Percentiles rank a stretch among this genome's conserved stretches.
phyloP scores from a whole-genome alignment of 1,140 invertebrate genomes.

The Calliphora vicina region DNA sequence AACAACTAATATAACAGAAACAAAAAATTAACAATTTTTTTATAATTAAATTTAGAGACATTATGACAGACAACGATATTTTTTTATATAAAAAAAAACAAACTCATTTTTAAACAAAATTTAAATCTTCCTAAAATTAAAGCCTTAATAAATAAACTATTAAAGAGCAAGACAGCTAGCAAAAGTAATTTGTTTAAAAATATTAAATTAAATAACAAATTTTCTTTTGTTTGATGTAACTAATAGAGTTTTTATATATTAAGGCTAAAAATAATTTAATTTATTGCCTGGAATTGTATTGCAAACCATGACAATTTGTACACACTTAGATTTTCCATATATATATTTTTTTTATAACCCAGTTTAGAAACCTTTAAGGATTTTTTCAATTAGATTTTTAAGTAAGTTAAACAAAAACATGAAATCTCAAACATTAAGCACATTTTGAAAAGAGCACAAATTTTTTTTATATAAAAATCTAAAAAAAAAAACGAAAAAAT shows the following conservation, averaged over 20 bases:
- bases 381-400: slow-evolving; percentile 4
- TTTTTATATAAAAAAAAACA: slow-evolving; percentile 18
- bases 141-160: too few relatives aligned
- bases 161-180: background rate
- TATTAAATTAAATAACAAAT: too few relatives aligned
- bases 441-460: slow-evolving; percentile 30
- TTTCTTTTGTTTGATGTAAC: too few relatives aligned
- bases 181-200: background rate
- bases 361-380: slow-evolving; percentile 15
- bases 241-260: too few relatives aligned
- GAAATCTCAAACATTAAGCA: background rate
- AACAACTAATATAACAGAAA: background rate
- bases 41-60: background rate
- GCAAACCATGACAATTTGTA: slow-evolving; percentile 6
- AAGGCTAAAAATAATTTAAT: background rate
- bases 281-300: slow-evolving; percentile 1
- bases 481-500: slow-evolving; percentile 11
- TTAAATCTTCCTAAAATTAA: slow-evolving; percentile 2
- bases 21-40: background rate
- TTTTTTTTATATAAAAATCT: slow-evolving; percentile 20
- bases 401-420: background rate
- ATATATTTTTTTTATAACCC: background rate
- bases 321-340: background rate
- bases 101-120: background rate
- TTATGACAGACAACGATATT: background rate